phyloP scores from a whole-genome alignment of 2,797 vertebrate species.

The Ctenochaetus hawaiiensis region DNA sequence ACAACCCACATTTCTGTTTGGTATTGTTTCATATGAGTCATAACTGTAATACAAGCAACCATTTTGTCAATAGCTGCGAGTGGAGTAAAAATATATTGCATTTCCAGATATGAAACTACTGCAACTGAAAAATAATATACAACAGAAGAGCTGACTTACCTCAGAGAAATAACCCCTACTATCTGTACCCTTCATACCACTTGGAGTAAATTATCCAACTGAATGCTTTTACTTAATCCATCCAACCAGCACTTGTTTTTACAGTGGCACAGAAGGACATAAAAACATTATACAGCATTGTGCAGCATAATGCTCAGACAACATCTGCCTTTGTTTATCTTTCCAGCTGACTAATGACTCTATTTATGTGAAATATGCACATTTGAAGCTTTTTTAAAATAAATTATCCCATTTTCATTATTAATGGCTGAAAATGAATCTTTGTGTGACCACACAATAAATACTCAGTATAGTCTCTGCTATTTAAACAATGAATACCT shows the following conservation, averaged over 20 bases:
- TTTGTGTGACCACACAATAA: constrained; percentile 13
- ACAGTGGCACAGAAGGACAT: constrained; percentile 8
- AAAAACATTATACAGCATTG: constrained; percentile 26
- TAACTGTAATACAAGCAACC: constrained; percentile 18
- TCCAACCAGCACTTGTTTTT: constrained; percentile 52
- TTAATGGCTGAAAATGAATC: constrained; percentile 17
- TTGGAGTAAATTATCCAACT: constrained; percentile 18
- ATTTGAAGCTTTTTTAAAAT: constrained; percentile 1
- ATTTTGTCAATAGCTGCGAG: neutral
- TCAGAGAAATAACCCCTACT: constrained; percentile 28
- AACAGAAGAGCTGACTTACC: constrained; percentile 22
- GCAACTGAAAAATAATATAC: constrained; percentile 35
- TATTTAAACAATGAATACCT: neutral
- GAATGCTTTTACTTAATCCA: constrained; percentile 50
- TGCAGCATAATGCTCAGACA: constrained; percentile 12
- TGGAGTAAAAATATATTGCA: neutral
- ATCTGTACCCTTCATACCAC: neutral
- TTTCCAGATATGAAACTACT: constrained; percentile 2
- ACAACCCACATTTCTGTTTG: constrained; percentile 29
- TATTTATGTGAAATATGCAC: constrained; percentile 25
- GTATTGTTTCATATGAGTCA: neutral
- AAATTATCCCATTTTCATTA: constrained; percentile 4
- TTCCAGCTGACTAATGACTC: constrained; percentile 32
- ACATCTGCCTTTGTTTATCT: constrained; percentile 48
- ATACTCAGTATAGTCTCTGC: constrained; percentile 8